Conservation (phyloP, 2,888 invertebrate species). For the Caenorhabditis uteleia region DNA sequence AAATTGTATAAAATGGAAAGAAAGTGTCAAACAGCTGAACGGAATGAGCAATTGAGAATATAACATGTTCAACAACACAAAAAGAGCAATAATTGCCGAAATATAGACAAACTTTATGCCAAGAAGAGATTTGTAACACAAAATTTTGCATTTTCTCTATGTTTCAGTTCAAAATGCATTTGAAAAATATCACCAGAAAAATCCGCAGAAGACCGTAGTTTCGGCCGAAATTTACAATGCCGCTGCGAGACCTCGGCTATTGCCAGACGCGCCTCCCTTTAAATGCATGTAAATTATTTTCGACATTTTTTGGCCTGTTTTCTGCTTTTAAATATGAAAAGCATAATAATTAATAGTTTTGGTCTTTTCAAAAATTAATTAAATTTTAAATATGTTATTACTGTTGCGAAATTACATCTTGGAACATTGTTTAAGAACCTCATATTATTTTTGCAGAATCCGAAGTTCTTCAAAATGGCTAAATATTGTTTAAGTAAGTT, state of each 20-base stretch:
- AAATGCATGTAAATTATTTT: constrained; percentile 2
- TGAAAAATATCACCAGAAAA: constrained; percentile 26
- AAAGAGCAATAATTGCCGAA: too few relatives aligned
- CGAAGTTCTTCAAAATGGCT: constrained; percentile 44
- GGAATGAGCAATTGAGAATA: not conserved
- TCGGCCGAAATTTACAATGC: constrained; percentile 4
- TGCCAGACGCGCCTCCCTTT: constrained; percentile 15
- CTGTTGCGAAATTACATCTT: too few relatives aligned
- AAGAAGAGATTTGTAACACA: too few relatives aligned
- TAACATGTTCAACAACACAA: constrained; percentile 10
- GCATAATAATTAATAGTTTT: too few relatives aligned
- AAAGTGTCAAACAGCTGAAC: not conserved
- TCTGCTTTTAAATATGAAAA: not conserved
- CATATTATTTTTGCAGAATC: constrained; percentile 12
- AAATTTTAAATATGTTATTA: not conserved
- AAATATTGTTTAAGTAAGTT: constrained; percentile 62
- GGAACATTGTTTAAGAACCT: too few relatives aligned
- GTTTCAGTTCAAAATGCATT: constrained; percentile 1
- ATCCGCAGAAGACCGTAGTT: constrained; percentile 24
- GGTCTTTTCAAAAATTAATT: not conserved
- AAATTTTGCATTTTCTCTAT: not conserved
- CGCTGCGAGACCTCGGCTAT: constrained; percentile 33
- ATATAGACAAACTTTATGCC: too few relatives aligned
- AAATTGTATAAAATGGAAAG: not conserved
- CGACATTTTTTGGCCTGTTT: not conserved